Base-by-base conservation (phyloP, 2,888 invertebrate genomes). In the Herminia tarsipennalis region DNA sequence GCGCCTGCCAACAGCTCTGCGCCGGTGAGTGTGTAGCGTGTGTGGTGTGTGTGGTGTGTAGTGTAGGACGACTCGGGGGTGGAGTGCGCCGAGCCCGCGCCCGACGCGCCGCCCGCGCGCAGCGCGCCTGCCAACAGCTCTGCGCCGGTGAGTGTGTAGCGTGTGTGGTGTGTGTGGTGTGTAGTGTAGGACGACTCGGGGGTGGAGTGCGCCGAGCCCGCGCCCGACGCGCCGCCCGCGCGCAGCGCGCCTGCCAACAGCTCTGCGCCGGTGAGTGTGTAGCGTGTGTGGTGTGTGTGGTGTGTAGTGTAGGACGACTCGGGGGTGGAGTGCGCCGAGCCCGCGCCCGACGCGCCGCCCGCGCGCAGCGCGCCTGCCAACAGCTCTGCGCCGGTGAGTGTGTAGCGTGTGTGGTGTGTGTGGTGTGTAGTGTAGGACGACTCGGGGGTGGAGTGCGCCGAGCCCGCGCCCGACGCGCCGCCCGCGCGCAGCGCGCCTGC, bases 181-280 rank as follows among this genome's bases (percentile, higher is more conserved):
- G n/a, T n/a, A n/a, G n/a, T n/a, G n/a, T n/a, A n/a, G n/a, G 81
- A 78, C 50, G 83, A 82, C 70, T 76, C 82, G 1, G 83, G 82
- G 5, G 72, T 79, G 20, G 85, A 83, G 8, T 73, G 76, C 1
- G 76, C 77, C 2, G 75, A 76, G 12, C 48, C 10, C 29, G 36
- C 56, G 3, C 20, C 35, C 5, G 6, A 10, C 2, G 62, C 17
- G 62, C 76, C 10, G 70, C 73, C 14, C 62, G 61, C 65, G 66
- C 17, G 43, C 56, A 58, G 5, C 22, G 13, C 0, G 9, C n/a
- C 51, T 38, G 6, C 39, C 33, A 4, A 42, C 39, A 8, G 34
- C 55, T 0, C 51, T 48, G 2, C 56, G 6, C 65, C 44, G 16
- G 44, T 38, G 1, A 51, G 0, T 64, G 5, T 5, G 0, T n/a